Base-by-base conservation (phyloP, 1,140 invertebrate species). In the Papilio xuthus region DNA sequence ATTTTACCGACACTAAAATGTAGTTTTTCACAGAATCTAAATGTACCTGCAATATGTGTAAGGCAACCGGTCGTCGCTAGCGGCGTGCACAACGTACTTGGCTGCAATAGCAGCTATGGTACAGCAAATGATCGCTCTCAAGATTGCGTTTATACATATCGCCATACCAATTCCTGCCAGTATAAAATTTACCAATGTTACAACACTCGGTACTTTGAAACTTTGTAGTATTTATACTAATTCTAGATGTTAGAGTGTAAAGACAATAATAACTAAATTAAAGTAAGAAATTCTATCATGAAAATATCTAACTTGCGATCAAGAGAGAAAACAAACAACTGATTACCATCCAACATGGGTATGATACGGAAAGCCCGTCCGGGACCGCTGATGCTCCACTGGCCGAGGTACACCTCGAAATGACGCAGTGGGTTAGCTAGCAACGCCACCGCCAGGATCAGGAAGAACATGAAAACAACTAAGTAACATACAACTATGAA, bases 331-430 rank as follows among this genome's bases (percentile, higher is more conserved):
- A 60, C 26, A 67, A 79, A 26, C 3, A 10, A 56, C 0, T 69
- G 13, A 32, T 83, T 82, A 93, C 91, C 92, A 81, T 93, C 92
- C 63, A 93, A 83, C 82, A 92, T 84, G 42, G 92, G 91, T 79
- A 92, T 79, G 12, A 92, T 88, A 1, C 91, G 85, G 50, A 93
- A 93, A 7, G 92, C 92, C 20, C 90, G 87, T 1, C 92, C 92
- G 1, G 92, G 92, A 0, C 92, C 92, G 47, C 90, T 94, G 60
- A 94, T 89, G 69, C 91, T 94, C 91, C 92, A 94, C 74, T 94
- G 90, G 0, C 92, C 92, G n/a, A 93, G 86, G 70, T 92, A 94
- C 23, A 94, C 86, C 78, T 94, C 92, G 79, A 93, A 94, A 78
- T 93, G 91, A 8, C 92, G 88, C 76, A 90, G 44, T 7, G 92